Evolutionary conservation across 1,140 invertebrate genomes (phyloP), one percentile per base, ranked within the genome.

Genomic region (Elysia chlorotica): DNA sequence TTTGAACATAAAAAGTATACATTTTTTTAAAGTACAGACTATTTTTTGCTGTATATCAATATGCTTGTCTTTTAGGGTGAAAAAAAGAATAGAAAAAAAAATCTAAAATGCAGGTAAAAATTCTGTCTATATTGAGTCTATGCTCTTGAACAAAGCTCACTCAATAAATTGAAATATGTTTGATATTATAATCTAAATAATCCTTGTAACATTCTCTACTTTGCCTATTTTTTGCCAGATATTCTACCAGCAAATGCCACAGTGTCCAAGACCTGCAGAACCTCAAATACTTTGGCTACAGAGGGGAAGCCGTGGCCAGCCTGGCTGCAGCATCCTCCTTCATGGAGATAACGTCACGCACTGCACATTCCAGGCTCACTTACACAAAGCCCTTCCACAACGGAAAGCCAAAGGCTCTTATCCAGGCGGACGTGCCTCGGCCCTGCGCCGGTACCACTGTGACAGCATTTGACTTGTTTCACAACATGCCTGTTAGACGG

Each of bases 231-330:
- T n/a, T 68, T 63, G 17, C 65, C 74, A 90, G 89, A 76, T 90
- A 92, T 83, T 83, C 88, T 41, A 92, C 92, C 1, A 92, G 91
- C 81, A 92, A 92, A 85, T 91, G 89, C 79, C 81, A 88, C 63
- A 81, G 85, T 68, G 68, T 90, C 0, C 76, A 82, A 63, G 89
- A 90, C 65, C 82, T 91, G 6, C 85, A 87, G 63, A 87, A 88
- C 71, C 79, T 90, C 1, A 87, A 86, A 75, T 87, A 87, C 69
- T 91, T 90, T 88, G 92, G 92, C 17, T 92, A 86, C 79, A 82
- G 90, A 72, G 92, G 92, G n/a, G 90, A 92, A 85, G 89, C 91
- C 61, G 81, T 93, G 48, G 89, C 91, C 14, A 92, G 89, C 80
- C 88, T 92, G 25, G 82, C 89, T 48, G 87, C 90, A 70, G 78